phyloP scores from a whole-genome alignment of 2,888 invertebrate genomes.

The Ectemnius cavifrons region DNA sequence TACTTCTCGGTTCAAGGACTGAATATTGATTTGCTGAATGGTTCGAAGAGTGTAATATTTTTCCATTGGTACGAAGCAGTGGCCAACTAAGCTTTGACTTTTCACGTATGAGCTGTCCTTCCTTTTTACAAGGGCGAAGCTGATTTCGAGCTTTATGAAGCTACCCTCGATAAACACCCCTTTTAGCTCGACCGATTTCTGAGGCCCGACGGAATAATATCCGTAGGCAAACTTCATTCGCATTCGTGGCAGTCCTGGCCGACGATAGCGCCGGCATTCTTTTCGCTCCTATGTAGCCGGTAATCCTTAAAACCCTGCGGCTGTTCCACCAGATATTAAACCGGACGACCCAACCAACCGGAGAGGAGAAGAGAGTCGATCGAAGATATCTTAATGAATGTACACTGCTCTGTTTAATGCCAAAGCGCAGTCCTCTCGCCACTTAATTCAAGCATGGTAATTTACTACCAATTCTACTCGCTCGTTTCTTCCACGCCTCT shows the following conservation, averaged over 20 bases:
- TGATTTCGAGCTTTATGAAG: constrained; percentile 35
- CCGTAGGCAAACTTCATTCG: constrained; percentile 18
- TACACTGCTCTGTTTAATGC: too few species aligned
- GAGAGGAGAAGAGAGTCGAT: too few species aligned
- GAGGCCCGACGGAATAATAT: constrained; percentile 14
- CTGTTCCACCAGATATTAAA: too few species aligned
- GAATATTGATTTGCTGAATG: background rate
- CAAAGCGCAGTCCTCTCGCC: too few species aligned
- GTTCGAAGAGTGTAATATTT: background rate
- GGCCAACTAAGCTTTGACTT: background rate
- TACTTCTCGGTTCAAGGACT: background rate
- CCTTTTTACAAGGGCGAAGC: background rate
- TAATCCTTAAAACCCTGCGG: too few species aligned
- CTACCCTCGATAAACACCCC: constrained; percentile 34
- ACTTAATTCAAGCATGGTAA: too few species aligned
- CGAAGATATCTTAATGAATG: too few species aligned
- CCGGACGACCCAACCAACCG: too few species aligned
- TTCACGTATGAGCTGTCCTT: too few species aligned
- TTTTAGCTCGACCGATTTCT: constrained; percentile 25
- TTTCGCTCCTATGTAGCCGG: background rate
- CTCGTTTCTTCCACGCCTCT: too few species aligned
- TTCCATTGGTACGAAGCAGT: background rate
- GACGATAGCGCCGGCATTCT: background rate
- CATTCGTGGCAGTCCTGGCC: background rate
- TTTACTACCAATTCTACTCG: too few species aligned